phyloP scores from a whole-genome alignment of 2,797 vertebrate genomes.

The Molothrus ater region DNA sequence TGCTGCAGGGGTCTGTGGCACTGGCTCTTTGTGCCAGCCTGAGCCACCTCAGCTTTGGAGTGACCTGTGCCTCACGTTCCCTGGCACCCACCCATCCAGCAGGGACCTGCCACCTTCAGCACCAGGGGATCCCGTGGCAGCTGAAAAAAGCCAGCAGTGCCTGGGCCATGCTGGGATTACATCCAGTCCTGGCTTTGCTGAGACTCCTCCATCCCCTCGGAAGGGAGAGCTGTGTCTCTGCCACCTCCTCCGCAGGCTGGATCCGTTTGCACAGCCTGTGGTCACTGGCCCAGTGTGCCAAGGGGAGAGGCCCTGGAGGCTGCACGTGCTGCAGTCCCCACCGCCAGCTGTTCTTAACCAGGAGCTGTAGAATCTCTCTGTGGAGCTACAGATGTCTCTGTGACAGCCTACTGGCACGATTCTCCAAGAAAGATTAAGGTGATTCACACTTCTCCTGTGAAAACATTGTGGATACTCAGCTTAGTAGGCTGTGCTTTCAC shows the following conservation, averaged over 20 bases:
- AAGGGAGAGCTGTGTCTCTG: neutral
- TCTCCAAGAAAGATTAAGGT: neutral
- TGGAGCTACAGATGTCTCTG: neutral
- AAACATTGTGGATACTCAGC: neutral
- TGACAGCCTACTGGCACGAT: neutral
- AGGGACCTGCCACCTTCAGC: rapidly evolving
- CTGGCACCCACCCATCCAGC: neutral
- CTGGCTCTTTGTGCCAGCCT: neutral
- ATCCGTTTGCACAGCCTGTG: neutral
- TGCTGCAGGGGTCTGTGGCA: neutral
- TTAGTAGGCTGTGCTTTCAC: neutral
- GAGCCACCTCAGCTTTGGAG: neutral
- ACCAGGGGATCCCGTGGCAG: rapidly evolving
- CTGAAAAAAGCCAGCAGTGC: neutral
- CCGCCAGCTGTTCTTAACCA: neutral
- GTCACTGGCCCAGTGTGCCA: neutral
- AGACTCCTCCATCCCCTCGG: neutral
- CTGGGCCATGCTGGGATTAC: neutral
- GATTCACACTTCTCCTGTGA: neutral
- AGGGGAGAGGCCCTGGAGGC: neutral
- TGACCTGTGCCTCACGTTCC: rapidly evolving
- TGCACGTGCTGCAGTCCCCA: rapidly evolving
- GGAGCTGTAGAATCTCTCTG: neutral
- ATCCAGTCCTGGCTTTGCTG: neutral
- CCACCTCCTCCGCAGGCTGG: neutral